These are phyloP conservation scores for Molossus alvarezi DNA, from an alignment of 2,797 vertebrate genomes.

Conservation along the genomic window DNA sequence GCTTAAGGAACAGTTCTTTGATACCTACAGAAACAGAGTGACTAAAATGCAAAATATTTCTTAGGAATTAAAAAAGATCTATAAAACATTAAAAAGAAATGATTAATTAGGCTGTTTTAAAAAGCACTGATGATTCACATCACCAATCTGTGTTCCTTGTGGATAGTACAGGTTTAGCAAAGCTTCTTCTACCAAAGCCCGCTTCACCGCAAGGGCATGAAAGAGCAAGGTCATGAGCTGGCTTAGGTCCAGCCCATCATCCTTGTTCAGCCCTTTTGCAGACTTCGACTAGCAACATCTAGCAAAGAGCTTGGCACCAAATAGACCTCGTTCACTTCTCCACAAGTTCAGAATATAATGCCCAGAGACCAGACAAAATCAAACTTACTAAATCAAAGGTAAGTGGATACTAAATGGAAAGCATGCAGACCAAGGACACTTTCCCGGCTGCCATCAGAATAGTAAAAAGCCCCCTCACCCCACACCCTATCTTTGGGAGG, in stretches of 20 bases:
- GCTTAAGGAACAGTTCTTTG: background rate
- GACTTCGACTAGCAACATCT: background rate
- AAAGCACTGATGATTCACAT: background rate
- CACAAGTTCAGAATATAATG: background rate
- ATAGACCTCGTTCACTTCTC: background rate
- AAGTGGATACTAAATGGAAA: background rate
- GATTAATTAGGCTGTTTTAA: background rate
- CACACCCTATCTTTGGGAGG: background rate
- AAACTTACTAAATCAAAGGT: background rate
- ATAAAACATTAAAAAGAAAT: background rate
- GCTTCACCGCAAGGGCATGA: background rate
- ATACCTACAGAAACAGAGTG: background rate
- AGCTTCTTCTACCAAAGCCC: background rate
- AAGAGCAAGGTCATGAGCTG: background rate
- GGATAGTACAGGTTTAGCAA: background rate
- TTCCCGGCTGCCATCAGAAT: background rate
- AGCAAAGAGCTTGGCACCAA: background rate
- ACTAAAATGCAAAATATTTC: background rate
- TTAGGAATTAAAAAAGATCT: conserved; percentile 3
- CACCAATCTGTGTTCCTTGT: background rate
- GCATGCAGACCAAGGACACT: background rate
- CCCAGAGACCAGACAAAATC: background rate
- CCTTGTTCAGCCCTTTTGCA: background rate
- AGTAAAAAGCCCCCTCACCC: background rate
- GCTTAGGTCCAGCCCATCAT: background rate